These are phyloP conservation scores for Campoplex nolae DNA, from an alignment of 2,888 invertebrate genomes.

Conservation along the genomic window DNA sequence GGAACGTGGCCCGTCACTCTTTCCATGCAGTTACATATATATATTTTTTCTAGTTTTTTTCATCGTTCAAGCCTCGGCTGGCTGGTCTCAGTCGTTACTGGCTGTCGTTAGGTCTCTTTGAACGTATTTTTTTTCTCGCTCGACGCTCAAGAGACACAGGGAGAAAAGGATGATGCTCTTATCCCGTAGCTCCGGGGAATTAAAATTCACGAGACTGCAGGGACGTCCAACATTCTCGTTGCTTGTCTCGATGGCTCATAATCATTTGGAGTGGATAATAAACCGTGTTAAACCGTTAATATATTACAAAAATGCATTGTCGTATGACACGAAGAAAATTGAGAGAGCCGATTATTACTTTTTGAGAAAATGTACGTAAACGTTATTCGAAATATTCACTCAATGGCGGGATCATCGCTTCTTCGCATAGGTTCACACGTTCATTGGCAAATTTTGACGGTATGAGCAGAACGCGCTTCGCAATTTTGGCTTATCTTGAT, in stretches of 20 bases:
- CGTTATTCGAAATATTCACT: no score
- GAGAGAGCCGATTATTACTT: background rate
- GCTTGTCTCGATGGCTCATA: constrained; percentile 24
- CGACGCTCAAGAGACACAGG: background rate
- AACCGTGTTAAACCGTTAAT: background rate
- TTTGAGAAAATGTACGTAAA: background rate
- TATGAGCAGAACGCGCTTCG: background rate
- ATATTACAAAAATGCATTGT: constrained; percentile 6
- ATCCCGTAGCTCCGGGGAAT: constrained; percentile 62
- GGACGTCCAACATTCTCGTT: constrained; percentile 6
- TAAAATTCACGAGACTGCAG: constrained; percentile 54
- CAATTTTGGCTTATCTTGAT: background rate
- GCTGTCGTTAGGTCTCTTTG: constrained; percentile 58
- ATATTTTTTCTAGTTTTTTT: constrained; percentile 20
- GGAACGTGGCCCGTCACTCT: constrained; percentile 57
- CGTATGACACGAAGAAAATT: background rate
- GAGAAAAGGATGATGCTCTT: constrained; percentile 7
- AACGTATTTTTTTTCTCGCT: constrained; percentile 65
- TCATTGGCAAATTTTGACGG: background rate
- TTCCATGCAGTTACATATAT: constrained; percentile 36
- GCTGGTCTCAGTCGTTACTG: constrained; percentile 51
- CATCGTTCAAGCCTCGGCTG: constrained; percentile 61
- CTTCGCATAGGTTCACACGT: background rate
- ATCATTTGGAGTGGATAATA: constrained; percentile 4
- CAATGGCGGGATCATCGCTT: background rate